Percentiles rank a stretch among this genome's conserved stretches.
phyloP scores from a whole-genome alignment of 1,140 invertebrate genomes.

The Hermetia illucens region DNA sequence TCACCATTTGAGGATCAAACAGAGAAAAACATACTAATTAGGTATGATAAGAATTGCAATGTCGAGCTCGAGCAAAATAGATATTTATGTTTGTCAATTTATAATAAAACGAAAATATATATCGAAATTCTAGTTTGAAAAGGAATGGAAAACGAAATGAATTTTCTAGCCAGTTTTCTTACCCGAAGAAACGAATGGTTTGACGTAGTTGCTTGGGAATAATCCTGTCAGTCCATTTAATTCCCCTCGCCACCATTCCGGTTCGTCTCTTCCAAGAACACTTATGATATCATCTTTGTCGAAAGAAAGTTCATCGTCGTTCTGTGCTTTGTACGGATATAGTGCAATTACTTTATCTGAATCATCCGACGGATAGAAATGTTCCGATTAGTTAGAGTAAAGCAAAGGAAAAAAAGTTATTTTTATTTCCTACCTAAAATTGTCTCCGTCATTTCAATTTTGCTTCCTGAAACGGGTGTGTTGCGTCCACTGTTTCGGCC shows the following conservation, averaged over 20 bases:
- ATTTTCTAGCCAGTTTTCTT: too few species aligned
- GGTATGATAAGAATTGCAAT: too few species aligned
- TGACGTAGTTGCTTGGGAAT: slow-evolving; percentile 86
- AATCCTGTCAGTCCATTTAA: slow-evolving; percentile 72
- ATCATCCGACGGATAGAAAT: too few species aligned
- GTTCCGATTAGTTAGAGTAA: neutral
- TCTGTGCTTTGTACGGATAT: slow-evolving; percentile 84
- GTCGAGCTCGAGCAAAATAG: too few species aligned
- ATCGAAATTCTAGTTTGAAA: too few species aligned
- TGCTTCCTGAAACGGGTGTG: slow-evolving; percentile 43
- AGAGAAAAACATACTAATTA: too few species aligned
- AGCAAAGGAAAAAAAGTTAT: neutral
- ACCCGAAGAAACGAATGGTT: slow-evolving; percentile 30
- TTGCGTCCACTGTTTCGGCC: slow-evolving; percentile 53
- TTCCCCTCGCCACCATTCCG: slow-evolving; percentile 93
- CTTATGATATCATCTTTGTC: slow-evolving; percentile 88
- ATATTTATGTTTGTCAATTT: too few species aligned
- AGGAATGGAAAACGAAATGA: too few species aligned
- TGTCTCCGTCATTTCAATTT: slow-evolving; percentile 35
- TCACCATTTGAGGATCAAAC: too few species aligned
- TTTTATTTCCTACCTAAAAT: slow-evolving; percentile 29
- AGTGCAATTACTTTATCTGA: slow-evolving; percentile 81
- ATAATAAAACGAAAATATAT: too few species aligned
- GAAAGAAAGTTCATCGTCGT: slow-evolving; percentile 88
- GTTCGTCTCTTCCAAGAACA: slow-evolving; percentile 80